Conservation (phyloP, 2,888 invertebrate species). For the Acronicta psi region DNA sequence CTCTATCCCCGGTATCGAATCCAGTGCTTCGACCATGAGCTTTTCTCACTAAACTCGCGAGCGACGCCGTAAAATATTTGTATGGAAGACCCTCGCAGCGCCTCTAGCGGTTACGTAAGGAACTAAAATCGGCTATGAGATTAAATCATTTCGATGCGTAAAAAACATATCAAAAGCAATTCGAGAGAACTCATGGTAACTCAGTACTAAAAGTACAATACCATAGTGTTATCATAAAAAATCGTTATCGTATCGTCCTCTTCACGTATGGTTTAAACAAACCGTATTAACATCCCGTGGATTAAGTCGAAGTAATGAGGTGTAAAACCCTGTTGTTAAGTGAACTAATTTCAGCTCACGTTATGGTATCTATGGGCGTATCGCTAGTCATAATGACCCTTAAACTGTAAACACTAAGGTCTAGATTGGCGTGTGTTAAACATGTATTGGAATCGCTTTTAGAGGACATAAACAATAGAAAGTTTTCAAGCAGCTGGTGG, state of each 20-base stretch:
- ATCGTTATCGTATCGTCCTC: constrained; percentile 54
- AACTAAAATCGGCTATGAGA: too few species aligned
- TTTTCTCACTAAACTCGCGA: too few species aligned
- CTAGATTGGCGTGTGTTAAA: constrained; percentile 33
- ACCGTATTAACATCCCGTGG: constrained; percentile 61
- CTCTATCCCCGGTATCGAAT: too few species aligned
- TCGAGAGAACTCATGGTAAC: too few species aligned
- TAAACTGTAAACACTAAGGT: constrained; percentile 37
- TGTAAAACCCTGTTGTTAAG: constrained; percentile 79
- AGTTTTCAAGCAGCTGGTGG: constrained; percentile 36
- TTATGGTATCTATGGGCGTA: constrained; percentile 34
- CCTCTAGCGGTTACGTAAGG: too few species aligned
- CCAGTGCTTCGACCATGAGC: too few species aligned
- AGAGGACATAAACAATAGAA: constrained; percentile 37
- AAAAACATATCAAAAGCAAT: too few species aligned
- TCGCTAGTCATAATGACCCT: constrained; percentile 36
- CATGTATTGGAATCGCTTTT: constrained; percentile 51
- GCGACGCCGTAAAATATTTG: too few species aligned
- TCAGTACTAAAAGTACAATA: too few species aligned
- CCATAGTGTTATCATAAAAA: too few species aligned
- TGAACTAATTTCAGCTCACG: constrained; percentile 74
- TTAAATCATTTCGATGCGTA: too few species aligned
- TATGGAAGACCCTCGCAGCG: too few species aligned
- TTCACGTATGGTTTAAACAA: constrained; percentile 55
- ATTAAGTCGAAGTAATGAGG: constrained; percentile 78